Conservation (phyloP, 53 echinoderm and acorn worm genomes). For the Arbacia lixula region DNA sequence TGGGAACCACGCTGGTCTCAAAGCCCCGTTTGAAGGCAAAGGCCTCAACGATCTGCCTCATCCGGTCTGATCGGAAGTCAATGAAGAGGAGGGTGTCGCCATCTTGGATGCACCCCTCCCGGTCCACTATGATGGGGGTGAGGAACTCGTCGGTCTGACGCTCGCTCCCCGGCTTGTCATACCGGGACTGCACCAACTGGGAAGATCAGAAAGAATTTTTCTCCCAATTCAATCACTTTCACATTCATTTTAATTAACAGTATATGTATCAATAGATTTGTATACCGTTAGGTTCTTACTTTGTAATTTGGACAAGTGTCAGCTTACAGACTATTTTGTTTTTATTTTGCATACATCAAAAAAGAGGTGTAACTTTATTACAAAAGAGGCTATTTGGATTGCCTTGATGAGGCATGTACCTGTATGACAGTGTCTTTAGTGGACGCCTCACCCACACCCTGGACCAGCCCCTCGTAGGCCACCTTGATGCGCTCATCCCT, state of each 20-base stretch:
- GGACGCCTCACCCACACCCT: slow-evolving; percentile 81
- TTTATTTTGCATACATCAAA: no score
- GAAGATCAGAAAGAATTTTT: no score
- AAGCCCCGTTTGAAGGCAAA: slow-evolving; percentile 83
- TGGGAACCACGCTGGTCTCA: slow-evolving; percentile 86
- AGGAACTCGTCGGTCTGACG: slow-evolving; percentile 92
- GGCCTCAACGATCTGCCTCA: slow-evolving; percentile 85
- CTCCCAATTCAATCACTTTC: no score
- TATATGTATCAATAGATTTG: no score
- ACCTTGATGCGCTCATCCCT: slow-evolving; percentile 85
- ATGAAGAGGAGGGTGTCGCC: slow-evolving; percentile 95
- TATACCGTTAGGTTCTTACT: no score
- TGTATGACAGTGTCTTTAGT: slow-evolving; percentile 78
- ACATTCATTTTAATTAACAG: no score
- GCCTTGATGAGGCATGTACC: no score
- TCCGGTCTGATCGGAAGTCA: slow-evolving; percentile 93
- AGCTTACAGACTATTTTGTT: no score
- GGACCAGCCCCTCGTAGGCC: slow-evolving; percentile 91
- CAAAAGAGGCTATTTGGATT: no score
- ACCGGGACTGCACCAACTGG: slow-evolving; percentile 86
- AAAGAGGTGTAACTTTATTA: no score
- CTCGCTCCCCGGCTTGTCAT: slow-evolving; percentile 64
- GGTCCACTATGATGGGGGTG: slow-evolving; percentile 89
- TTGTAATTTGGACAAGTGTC: no score
- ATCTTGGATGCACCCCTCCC: slow-evolving; percentile 80